A percentile compares a stretch with the other conserved stretches of the same genome.
Evolutionary conservation across 2,888 invertebrate species (phyloP).

Genomic region (Scaptodrosophila latifasciaeformis): DNA sequence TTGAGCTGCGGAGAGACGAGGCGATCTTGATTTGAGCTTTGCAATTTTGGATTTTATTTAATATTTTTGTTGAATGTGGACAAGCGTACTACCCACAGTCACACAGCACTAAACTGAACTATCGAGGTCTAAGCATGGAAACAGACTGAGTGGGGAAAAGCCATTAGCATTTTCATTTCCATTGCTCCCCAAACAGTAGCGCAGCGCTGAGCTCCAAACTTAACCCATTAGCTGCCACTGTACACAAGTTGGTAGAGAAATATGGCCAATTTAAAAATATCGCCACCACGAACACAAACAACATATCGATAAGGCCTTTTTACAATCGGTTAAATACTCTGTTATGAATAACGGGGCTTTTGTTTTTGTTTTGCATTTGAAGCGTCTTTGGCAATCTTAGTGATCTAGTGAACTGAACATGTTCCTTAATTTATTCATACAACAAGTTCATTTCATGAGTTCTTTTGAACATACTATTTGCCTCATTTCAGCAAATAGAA

Average conservation of each 20-base stretch:
- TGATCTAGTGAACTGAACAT: not conserved
- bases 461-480: too few relatives aligned
- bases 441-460: too few relatives aligned
- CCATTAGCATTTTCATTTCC: too few relatives aligned
- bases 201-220: too few relatives aligned
- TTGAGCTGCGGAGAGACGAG: constrained; percentile 4
- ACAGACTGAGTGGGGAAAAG: constrained; percentile 46
- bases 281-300: too few relatives aligned
- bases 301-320: not conserved
- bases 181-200: too few relatives aligned
- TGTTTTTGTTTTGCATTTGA: too few relatives aligned
- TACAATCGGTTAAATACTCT: not conserved
- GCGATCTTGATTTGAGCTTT: constrained; percentile 20
- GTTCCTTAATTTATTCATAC: too few relatives aligned
- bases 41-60: constrained; percentile 40
- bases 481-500: too few relatives aligned
- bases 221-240: too few relatives aligned
- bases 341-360: not conserved
- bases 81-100: constrained; percentile 19
- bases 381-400: not conserved
- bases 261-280: too few relatives aligned
- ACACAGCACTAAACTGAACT: constrained; percentile 51
- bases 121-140: constrained; percentile 64
- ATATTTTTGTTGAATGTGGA: not conserved
- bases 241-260: too few relatives aligned